A percentile compares a stretch with the other conserved stretches of the same genome.
These are phyloP conservation scores for Emmelina monodactyla DNA, from an alignment of 2,888 invertebrate genomes.

Conservation along the genomic window DNA sequence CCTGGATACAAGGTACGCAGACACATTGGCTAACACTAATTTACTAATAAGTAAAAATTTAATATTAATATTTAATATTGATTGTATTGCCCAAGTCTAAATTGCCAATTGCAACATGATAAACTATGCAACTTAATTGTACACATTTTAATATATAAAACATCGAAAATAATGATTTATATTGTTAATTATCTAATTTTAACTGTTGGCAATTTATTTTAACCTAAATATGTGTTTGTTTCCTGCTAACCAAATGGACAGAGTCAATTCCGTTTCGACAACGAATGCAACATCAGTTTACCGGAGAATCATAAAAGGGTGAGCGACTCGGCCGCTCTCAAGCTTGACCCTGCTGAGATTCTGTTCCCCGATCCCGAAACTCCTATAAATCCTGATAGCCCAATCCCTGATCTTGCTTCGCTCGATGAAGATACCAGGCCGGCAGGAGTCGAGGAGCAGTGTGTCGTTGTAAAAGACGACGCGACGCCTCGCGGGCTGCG, in stretches of 20 bases:
- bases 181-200: too few relatives aligned
- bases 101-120: too few relatives aligned
- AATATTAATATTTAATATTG: too few relatives aligned
- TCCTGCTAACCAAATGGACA: slow-evolving; percentile 64
- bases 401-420: slow-evolving; percentile 30
- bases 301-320: slow-evolving; percentile 99
- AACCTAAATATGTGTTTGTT: slow-evolving; percentile 29
- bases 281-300: slow-evolving; percentile 97
- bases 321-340: slow-evolving; percentile 69
- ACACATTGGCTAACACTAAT: too few relatives aligned
- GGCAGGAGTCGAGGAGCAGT: slow-evolving; percentile 37
- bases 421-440: slow-evolving; percentile 34
- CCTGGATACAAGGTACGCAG: slow-evolving; percentile 97
- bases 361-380: slow-evolving; percentile 20
- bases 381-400: slow-evolving; percentile 27
- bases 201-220: too few relatives aligned
- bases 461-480: slow-evolving; percentile 58
- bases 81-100: too few relatives aligned
- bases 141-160: too few relatives aligned
- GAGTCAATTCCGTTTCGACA: slow-evolving; percentile 99
- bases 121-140: too few relatives aligned
- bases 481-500: slow-evolving; percentile 49
- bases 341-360: slow-evolving; percentile 37
- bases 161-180: too few relatives aligned
- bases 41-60: too few relatives aligned